phyloP scores from a whole-genome alignment of 2,797 vertebrate species.

The Pangasius sanitwongsei region DNA sequence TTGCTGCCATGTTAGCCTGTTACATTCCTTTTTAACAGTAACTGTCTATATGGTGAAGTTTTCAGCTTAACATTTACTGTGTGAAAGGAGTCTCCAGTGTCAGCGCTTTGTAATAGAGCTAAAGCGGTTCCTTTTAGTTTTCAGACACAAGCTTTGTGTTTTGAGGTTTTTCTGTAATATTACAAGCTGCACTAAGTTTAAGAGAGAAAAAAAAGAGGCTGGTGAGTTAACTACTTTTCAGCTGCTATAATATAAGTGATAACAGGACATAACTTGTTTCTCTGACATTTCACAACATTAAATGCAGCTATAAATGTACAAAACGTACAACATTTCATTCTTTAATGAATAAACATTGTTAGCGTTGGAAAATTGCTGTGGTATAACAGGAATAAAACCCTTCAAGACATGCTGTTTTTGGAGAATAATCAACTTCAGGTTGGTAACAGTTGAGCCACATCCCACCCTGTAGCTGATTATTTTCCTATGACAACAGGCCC shows the following conservation, averaged over 20 bases:
- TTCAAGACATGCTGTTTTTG: not conserved
- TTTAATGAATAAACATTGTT: not conserved
- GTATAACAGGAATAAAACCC: not conserved
- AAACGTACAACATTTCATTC: not conserved
- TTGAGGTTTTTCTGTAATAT: not conserved
- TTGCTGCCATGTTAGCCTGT: not conserved
- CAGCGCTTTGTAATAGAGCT: not conserved
- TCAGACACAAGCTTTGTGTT: not conserved
- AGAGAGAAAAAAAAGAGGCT: not conserved
- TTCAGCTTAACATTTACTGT: not conserved
- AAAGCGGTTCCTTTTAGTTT: not conserved
- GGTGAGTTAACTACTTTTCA: not conserved
- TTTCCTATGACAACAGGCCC: not conserved
- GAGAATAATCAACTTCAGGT: not conserved
- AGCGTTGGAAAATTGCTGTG: not conserved
- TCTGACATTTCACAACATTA: not conserved
- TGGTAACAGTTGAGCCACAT: not conserved
- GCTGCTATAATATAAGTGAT: not conserved
- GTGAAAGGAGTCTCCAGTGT: not conserved
- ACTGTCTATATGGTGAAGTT: not conserved
- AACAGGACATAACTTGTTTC: not conserved
- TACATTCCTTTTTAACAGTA: not conserved
- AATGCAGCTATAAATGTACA: not conserved
- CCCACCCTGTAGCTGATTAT: not conserved
- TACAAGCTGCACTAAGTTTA: not conserved